Conservation (phyloP, 2,113 vertebrate genomes). For the Otocyon megalotis region DNA sequence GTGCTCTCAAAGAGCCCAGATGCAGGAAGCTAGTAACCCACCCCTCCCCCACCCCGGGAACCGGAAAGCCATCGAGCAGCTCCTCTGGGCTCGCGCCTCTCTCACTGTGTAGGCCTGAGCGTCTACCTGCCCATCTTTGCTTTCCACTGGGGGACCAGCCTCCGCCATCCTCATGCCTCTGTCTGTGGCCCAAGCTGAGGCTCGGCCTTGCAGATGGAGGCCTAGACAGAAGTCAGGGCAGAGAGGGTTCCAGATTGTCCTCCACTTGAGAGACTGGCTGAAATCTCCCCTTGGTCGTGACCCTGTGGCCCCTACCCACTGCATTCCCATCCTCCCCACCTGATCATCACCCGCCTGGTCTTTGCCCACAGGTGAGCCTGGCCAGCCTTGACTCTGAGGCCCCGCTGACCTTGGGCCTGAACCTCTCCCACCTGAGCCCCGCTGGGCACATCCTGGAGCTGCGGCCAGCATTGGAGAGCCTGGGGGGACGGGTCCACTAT, state of each 20-base stretch:
- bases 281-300: background rate
- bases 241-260: background rate
- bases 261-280: background rate
- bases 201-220: background rate
- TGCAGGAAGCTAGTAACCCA: slow-evolving; percentile 45
- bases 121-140: no score
- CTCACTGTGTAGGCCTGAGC: background rate
- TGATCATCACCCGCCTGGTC: background rate
- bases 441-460: slow-evolving; percentile 94
- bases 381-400: slow-evolving; percentile 92
- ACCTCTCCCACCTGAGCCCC: slow-evolving; percentile 89
- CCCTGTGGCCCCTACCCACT: fast-evolving
- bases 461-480: slow-evolving; percentile 90
- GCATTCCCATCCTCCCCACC: fast-evolving
- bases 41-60: background rate
- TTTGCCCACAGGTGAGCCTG: slow-evolving; percentile 89
- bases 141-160: background rate
- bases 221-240: background rate
- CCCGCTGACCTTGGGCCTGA: slow-evolving; percentile 91
- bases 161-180: background rate
- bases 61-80: background rate
- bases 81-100: background rate
- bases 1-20: slow-evolving; percentile 64
- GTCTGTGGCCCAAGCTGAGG: background rate
- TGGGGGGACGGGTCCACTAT: slow-evolving; percentile 91